These are phyloP conservation scores for Apogon hyalosoma DNA, from an alignment of 2,797 vertebrate genomes.

Conservation along the genomic window DNA sequence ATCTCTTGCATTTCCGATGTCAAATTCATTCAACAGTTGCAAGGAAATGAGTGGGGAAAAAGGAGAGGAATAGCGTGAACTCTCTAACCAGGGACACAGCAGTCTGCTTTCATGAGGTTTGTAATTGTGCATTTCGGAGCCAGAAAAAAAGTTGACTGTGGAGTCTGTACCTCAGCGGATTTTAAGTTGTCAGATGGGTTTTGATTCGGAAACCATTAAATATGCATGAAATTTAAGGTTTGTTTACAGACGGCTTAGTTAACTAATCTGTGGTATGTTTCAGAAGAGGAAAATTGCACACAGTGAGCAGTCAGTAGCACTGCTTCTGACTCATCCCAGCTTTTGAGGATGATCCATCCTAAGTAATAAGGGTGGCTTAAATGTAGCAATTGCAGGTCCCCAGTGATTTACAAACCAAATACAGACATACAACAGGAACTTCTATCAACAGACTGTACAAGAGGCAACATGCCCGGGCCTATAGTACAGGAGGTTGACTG, in stretches of 20 bases:
- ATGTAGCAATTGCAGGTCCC: neutral
- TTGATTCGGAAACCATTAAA: neutral
- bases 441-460: conserved; percentile 12
- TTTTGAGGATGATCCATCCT: neutral
- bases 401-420: neutral
- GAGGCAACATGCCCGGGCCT: neutral
- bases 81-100: no score
- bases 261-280: neutral
- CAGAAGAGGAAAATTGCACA: neutral
- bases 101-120: neutral
- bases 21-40: neutral
- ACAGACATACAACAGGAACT: neutral
- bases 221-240: neutral
- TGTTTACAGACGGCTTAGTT: neutral
- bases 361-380: neutral
- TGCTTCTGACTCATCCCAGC: neutral
- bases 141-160: neutral
- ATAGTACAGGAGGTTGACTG: neutral
- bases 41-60: no score
- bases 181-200: neutral
- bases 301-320: neutral
- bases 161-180: neutral
- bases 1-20: neutral
- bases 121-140: neutral
- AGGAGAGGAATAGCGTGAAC: no score